Base-by-base conservation (phyloP, 2,888 invertebrate genomes). In the Prosapia bicincta region DNA sequence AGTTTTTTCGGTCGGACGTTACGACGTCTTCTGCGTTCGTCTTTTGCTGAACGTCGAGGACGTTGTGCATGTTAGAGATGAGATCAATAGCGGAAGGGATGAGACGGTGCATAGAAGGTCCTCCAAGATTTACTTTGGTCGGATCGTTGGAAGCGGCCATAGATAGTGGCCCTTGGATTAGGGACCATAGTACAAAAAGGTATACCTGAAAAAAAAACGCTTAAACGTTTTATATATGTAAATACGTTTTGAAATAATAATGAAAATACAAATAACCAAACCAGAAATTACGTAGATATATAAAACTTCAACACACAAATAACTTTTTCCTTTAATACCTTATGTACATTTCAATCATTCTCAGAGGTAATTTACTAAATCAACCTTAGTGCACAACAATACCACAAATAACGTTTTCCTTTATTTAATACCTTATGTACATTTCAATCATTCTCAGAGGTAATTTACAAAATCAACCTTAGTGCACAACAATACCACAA, bases 71-170 rank as follows among this genome's bases (percentile, higher is more conserved):
- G 20, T 54, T 20, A 9, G 54, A 54, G n/a, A 28, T 43, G 2
- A 28, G 26, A 25, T 74, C 74, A n/a, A 74, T 9, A 2, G 69
- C 74, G 3, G 74, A 74, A n/a, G 74, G 65, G 25, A 69, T 74
- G 23, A 74, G 74, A 10, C 74, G 74, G 30, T 74, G 74, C 65
- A 69, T 74, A 25, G 74, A 69, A 20, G 54, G 54, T 54, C 54
- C 54, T 54, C 1, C 20, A 2, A 9, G 20, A 13, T 20, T 54
- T n/a, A 54, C n/a, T 9, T 38, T 13, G 6, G 10, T 38, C 13
- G 38, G 10, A n/a, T n/a, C n/a, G 30, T 30, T 5, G 6, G 10
- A 2, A 20, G n/a, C 54, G 3, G 54, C 5, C 2, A 3, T 20
- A 9, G 38, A 7, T 13, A 20, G 5, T 6, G 54, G 20, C 20